These are phyloP conservation scores for Lathronympha strigana DNA, from an alignment of 2,888 invertebrate genomes.

Conservation along the genomic window DNA sequence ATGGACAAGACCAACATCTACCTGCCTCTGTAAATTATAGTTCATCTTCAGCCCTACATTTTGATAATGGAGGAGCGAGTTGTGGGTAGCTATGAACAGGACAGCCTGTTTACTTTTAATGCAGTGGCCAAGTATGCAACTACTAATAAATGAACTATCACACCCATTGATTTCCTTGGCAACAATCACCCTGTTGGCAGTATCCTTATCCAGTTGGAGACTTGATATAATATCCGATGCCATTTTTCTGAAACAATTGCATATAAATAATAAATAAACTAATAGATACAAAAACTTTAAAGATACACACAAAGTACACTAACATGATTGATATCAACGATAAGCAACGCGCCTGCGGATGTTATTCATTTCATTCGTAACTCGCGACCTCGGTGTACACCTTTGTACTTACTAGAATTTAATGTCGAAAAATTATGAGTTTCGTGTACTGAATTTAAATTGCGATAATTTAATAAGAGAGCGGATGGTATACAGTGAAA, in stretches of 20 bases:
- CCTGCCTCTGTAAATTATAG: conserved; percentile 85
- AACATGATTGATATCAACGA: conserved; percentile 41
- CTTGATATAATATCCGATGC: conserved; percentile 85
- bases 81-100: conserved; percentile 87
- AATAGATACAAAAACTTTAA: not conserved
- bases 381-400: conserved; percentile 38
- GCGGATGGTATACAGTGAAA: not conserved
- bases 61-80: conserved; percentile 89
- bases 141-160: conserved; percentile 89
- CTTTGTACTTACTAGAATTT: conserved; percentile 6
- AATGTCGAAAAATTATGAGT: conserved; percentile 6
- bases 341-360: conserved; percentile 50
- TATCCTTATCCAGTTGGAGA: conserved; percentile 86
- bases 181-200: conserved; percentile 83
- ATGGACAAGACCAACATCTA: conserved; percentile 65
- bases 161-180: conserved; percentile 88
- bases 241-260: conserved; percentile 70
- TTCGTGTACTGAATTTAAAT: not conserved
- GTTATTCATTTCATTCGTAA: conserved; percentile 38
- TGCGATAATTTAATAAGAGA: not conserved
- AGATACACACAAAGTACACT: not conserved
- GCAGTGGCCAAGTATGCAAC: conserved; percentile 86
- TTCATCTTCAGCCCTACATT: conserved; percentile 90
- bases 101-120: conserved; percentile 84
- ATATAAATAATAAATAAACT: not conserved